A percentile compares a stretch with the other conserved stretches of the same genome.
These are phyloP conservation scores for Leucophenga maculata DNA, from an alignment of 2,888 invertebrate genomes.

Conservation along the genomic window DNA sequence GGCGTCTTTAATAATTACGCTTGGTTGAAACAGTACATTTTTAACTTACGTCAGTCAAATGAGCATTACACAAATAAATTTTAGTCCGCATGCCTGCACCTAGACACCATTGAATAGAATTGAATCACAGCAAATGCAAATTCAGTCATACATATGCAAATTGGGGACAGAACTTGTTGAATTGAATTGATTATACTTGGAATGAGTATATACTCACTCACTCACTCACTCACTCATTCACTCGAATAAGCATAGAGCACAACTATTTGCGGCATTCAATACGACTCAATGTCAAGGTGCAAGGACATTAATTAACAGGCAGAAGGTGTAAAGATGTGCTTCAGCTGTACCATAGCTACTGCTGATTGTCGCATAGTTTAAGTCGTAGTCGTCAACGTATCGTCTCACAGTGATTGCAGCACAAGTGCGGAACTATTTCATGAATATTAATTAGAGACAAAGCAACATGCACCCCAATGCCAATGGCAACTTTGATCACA, in stretches of 20 bases:
- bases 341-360: background rate
- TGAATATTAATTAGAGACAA: slow-evolving; percentile 20
- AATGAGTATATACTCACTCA: too few relatives aligned
- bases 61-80: background rate
- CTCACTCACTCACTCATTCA: too few relatives aligned
- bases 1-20: background rate
- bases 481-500: background rate
- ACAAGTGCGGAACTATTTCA: slow-evolving; percentile 3
- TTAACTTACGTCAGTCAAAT: background rate
- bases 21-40: too few relatives aligned
- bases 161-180: slow-evolving; percentile 54
- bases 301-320: slow-evolving; percentile 61
- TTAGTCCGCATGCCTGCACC: background rate
- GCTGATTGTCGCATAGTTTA: background rate
- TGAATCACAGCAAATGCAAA: background rate
- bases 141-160: background rate
- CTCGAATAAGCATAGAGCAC: background rate
- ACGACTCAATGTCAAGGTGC: slow-evolving; percentile 57
- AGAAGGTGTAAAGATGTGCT: background rate
- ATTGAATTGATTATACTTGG: slow-evolving; percentile 56
- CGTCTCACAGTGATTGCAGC: slow-evolving; percentile 1
- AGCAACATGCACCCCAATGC: background rate
- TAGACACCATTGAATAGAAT: slow-evolving; percentile 12
- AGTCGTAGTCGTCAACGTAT: background rate
- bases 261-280: slow-evolving; percentile 4